A percentile compares a stretch with the other conserved stretches of the same genome.
Evolutionary conservation across 2,113 vertebrate genomes (phyloP).

Genomic region (Aramus guarauna): DNA sequence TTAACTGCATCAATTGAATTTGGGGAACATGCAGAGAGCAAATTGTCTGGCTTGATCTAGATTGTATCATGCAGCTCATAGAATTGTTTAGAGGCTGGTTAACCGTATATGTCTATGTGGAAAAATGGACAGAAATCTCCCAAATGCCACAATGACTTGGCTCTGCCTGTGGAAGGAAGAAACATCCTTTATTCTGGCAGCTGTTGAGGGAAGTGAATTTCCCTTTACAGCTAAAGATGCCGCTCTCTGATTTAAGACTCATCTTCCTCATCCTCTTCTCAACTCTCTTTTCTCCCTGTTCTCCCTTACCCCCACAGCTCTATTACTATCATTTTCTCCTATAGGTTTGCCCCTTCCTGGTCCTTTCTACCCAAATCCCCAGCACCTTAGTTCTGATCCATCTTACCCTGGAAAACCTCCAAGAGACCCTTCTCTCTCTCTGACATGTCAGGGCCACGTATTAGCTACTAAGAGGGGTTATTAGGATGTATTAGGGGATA

Average conservation of each 20-base stretch:
- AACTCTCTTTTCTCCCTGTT: not conserved
- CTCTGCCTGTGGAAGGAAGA: not conserved
- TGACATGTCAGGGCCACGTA: not conserved
- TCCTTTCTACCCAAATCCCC: not conserved
- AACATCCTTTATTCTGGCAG: not conserved
- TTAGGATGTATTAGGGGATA: not conserved
- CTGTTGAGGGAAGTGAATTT: not conserved
- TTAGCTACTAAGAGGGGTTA: not conserved
- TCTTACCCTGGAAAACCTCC: not conserved
- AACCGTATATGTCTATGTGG: accelerated
- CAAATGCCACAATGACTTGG: not conserved
- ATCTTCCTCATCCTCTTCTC: not conserved
- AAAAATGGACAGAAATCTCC: not conserved
- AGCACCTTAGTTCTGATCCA: not conserved
- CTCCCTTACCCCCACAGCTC: too few relatives aligned
- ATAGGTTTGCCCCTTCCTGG: not conserved
- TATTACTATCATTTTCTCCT: not conserved
- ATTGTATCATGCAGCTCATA: not conserved
- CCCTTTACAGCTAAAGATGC: not conserved
- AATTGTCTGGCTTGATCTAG: not conserved
- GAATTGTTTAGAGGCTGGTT: not conserved
- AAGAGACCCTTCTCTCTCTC: not conserved
- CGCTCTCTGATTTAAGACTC: not conserved
- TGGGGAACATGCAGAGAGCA: not conserved
- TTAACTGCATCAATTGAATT: not conserved